These are phyloP conservation scores for Turritopsis dohrnii DNA, from an alignment of 30 jellyfish, hydroid and myxozoan genomes.

Conservation along the genomic window DNA sequence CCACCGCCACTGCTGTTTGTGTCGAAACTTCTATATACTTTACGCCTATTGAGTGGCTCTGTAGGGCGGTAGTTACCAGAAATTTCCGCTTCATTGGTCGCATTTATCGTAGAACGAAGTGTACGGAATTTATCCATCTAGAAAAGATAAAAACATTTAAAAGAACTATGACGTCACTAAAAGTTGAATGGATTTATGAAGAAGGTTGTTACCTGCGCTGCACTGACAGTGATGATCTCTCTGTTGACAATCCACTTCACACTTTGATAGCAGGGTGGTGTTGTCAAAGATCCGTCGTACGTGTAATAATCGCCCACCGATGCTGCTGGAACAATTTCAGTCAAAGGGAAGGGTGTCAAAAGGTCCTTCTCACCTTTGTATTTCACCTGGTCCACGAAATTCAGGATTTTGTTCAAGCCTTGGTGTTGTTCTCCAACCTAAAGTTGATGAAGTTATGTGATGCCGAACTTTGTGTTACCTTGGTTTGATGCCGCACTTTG, in stretches of 20 bases:
- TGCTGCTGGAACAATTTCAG: conserved; percentile 32
- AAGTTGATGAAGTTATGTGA: no score
- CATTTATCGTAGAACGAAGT: not conserved
- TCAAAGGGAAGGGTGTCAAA: not conserved
- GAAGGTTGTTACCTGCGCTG: conserved; percentile 30
- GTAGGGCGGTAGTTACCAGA: conserved; percentile 42
- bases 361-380: not conserved
- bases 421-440: not conserved
- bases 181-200: not conserved
- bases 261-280: conserved; percentile 57
- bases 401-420: not conserved
- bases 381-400: conserved; percentile 2
- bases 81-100: conserved; percentile 2
- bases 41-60: conserved; percentile 44
- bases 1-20: not conserved
- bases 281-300: conserved; percentile 63
- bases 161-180: not conserved
- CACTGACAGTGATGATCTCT: conserved; percentile 24
- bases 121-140: conserved; percentile 22
- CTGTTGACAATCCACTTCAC: conserved; percentile 58
- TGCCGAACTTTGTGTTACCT: not conserved
- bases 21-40: conserved; percentile 26
- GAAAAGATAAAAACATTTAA: not conserved
- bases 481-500: not conserved
- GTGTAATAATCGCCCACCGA: conserved; percentile 23